Percentiles rank a stretch among this genome's conserved stretches.
phyloP scores from a whole-genome alignment of 1,140 invertebrate genomes.

The Argopecten irradians region DNA sequence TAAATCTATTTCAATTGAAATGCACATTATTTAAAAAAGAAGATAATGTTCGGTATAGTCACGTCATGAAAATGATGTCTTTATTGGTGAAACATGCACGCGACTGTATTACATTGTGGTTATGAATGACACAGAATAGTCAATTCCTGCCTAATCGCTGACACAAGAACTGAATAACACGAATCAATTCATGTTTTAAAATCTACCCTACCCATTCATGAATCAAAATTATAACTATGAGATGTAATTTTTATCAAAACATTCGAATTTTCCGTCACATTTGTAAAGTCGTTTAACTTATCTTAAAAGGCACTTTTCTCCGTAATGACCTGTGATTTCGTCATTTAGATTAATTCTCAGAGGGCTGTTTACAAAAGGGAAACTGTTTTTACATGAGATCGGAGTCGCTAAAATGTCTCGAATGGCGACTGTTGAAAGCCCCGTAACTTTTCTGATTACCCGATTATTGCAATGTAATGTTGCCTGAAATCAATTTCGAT shows the following conservation, averaged over 20 bases:
- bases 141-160: neutral
- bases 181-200: neutral
- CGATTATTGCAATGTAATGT: neutral
- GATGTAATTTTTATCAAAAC: neutral
- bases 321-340: neutral
- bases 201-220: neutral
- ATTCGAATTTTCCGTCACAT: constrained; percentile 16
- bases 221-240: neutral
- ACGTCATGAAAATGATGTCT: neutral
- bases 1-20: neutral
- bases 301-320: neutral
- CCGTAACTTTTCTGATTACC: neutral
- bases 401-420: neutral
- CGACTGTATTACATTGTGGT: neutral
- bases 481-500: neutral
- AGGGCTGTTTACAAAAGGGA: neutral
- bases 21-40: neutral
- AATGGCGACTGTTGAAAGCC: neutral
- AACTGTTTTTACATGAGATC: neutral
- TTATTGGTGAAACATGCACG: neutral
- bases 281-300: neutral
- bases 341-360: neutral
- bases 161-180: neutral
- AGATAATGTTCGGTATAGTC: neutral
- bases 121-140: neutral